A percentile compares a stretch with the other conserved stretches of the same genome.
Conservation (phyloP, 2,797 vertebrate genomes). For the Micrastur ruficollis region DNA sequence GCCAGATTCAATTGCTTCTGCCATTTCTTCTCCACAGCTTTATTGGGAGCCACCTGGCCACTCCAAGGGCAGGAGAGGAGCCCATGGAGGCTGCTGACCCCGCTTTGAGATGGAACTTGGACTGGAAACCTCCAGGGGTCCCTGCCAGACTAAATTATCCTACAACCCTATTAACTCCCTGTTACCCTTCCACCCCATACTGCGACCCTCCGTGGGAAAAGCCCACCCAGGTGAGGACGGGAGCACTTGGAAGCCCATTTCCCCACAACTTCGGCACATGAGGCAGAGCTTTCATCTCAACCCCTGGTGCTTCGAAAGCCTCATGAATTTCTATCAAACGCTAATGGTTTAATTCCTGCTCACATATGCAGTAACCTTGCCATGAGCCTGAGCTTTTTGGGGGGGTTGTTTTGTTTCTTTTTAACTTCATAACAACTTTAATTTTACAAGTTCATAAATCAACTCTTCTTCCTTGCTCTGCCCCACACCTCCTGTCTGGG, state of each 20-base stretch:
- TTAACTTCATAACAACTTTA: neutral
- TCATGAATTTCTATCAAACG: neutral
- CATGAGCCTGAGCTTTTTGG: neutral
- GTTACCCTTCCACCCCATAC: neutral
- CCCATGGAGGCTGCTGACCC: neutral
- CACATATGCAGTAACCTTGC: neutral
- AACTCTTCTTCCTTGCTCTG: neutral
- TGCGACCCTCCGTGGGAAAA: neutral
- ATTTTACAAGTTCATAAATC: constrained; percentile 29
- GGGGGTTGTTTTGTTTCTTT: neutral
- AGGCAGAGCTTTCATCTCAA: neutral
- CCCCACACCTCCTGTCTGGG: neutral
- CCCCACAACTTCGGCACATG: neutral
- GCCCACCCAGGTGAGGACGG: neutral
- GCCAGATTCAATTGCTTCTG: neutral
- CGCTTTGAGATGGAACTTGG: neutral
- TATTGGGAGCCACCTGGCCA: neutral
- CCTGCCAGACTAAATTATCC: neutral
- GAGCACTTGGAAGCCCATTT: neutral
- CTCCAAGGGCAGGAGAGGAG: neutral
- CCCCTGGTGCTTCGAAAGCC: neutral
- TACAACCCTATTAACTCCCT: neutral
- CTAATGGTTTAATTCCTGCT: neutral
- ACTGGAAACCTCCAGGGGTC: neutral
- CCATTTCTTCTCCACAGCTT: rapidly evolving